Conservation (phyloP, 2,113 vertebrate species). For the Epinephelus lanceolatus region DNA sequence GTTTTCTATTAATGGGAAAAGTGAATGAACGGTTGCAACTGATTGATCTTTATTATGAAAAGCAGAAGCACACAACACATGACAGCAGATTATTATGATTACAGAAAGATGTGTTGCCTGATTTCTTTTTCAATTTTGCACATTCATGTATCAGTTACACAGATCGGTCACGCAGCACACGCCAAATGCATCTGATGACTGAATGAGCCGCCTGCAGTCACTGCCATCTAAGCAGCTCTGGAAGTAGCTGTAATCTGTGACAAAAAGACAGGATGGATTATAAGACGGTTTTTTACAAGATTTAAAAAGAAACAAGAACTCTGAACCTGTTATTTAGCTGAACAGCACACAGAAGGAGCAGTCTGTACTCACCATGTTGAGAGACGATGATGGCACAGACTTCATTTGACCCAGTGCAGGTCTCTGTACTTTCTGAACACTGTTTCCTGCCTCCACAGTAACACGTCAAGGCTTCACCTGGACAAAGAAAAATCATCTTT, state of each 20-base stretch:
- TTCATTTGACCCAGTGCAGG: rapidly evolving
- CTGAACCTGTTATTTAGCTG: not conserved
- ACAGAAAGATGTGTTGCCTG: not conserved
- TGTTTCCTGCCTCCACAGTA: not conserved
- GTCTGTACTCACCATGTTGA: not conserved
- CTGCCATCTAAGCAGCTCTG: constrained; percentile 25
- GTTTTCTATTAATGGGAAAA: too few relatives aligned
- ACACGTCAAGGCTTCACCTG: constrained; percentile 51
- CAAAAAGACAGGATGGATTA: not conserved
- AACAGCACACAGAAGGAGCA: not conserved
- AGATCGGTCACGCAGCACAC: constrained; percentile 32
- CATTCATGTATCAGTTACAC: constrained; percentile 1
- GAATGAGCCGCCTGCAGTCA: not conserved
- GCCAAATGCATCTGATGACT: rapidly evolving
- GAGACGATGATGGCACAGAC: constrained; percentile 6
- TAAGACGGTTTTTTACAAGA: not conserved
- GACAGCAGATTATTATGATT: not conserved
- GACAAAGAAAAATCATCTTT: not conserved
- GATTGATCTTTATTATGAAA: too few relatives aligned
- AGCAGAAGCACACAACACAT: too few relatives aligned
- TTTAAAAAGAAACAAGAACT: not conserved
- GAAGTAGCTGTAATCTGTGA: not conserved
- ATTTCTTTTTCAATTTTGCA: too few relatives aligned
- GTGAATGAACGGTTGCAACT: too few relatives aligned
- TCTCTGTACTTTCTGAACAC: not conserved